phyloP scores from a whole-genome alignment of 2,113 vertebrate species.

The Microtus montanus region DNA sequence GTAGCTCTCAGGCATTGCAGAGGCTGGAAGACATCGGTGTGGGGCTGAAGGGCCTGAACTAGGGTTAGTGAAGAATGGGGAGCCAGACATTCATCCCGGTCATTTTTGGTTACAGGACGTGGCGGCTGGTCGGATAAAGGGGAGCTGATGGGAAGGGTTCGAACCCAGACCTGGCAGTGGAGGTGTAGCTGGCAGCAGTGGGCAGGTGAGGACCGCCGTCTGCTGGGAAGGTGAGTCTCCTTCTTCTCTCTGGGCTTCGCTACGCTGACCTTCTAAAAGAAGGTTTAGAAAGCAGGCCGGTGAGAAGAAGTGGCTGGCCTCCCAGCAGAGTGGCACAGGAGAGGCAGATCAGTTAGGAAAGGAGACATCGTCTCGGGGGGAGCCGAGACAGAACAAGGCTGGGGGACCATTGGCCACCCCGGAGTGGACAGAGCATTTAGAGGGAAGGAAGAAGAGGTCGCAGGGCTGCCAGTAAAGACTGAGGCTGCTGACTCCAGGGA shows the following conservation, averaged over 20 bases:
- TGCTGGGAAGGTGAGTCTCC: constrained; percentile 61
- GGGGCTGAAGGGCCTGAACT: not conserved
- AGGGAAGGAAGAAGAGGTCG: not conserved
- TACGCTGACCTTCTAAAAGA: not conserved
- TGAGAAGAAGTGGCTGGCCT: not conserved
- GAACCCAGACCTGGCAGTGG: constrained; percentile 17
- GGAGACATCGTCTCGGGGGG: constrained; percentile 75
- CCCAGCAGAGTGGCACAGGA: constrained; percentile 21
- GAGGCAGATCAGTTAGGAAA: not conserved
- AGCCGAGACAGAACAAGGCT: constrained; percentile 60
- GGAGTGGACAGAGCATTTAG: not conserved
- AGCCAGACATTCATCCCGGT: constrained; percentile 80
- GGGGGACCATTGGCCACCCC: constrained; percentile 24
- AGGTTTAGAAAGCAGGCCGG: not conserved
- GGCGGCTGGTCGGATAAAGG: constrained; percentile 71
- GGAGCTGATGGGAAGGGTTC: constrained; percentile 33
- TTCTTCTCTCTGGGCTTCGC: constrained; percentile 32
- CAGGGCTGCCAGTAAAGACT: constrained; percentile 18
- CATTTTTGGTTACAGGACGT: constrained; percentile 75
- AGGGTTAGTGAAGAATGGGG: constrained; percentile 32
- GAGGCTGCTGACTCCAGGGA: constrained; percentile 5
- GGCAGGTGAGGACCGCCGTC: constrained; percentile 37
- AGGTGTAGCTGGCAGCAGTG: constrained; percentile 63
- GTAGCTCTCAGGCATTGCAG: not conserved
- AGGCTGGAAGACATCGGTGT: not conserved